Evolutionary conservation across 2,888 invertebrate species (phyloP).

Genomic region (Digitonthophagus gazella): DNA sequence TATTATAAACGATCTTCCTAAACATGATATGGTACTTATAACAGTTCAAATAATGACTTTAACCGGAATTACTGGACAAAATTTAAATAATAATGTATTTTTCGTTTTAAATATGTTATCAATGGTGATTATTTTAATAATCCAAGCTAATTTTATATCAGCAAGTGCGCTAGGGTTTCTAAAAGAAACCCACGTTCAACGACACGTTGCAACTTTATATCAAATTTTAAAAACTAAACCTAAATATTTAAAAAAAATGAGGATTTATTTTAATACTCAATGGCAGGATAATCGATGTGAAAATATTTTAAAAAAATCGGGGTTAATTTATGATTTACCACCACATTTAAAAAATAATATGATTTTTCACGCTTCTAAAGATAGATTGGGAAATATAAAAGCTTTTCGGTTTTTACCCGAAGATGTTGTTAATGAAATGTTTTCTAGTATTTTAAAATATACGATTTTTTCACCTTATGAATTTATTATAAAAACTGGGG

Average conservation of each 20-base stretch:
- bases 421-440: slow-evolving; percentile 19
- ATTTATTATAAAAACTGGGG: slow-evolving; percentile 24
- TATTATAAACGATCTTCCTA: background rate
- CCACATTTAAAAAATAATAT: slow-evolving; percentile 7
- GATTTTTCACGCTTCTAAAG: background rate
- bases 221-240: slow-evolving; percentile 14
- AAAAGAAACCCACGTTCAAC: slow-evolving; percentile 12
- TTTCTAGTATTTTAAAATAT: background rate
- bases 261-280: slow-evolving; percentile 27
- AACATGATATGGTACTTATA: slow-evolving; percentile 8
- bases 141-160: slow-evolving; percentile 20
- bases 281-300: slow-evolving; percentile 26
- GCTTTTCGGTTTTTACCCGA: slow-evolving; percentile 15
- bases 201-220: slow-evolving; percentile 14
- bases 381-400: slow-evolving; percentile 1
- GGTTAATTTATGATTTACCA: slow-evolving; percentile 20
- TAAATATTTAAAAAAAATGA: slow-evolving; percentile 7
- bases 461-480: slow-evolving; percentile 25
- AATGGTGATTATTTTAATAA: slow-evolving; percentile 6
- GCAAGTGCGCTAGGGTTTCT: slow-evolving; percentile 15
- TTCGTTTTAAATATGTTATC: slow-evolving; percentile 9
- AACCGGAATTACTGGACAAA: slow-evolving; percentile 8
- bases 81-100: too few relatives aligned
- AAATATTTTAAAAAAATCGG: slow-evolving; percentile 15
- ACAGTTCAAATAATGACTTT: slow-evolving; percentile 10